Conservation (phyloP, 2,888 invertebrate species). For the Maniola hyperantus region DNA sequence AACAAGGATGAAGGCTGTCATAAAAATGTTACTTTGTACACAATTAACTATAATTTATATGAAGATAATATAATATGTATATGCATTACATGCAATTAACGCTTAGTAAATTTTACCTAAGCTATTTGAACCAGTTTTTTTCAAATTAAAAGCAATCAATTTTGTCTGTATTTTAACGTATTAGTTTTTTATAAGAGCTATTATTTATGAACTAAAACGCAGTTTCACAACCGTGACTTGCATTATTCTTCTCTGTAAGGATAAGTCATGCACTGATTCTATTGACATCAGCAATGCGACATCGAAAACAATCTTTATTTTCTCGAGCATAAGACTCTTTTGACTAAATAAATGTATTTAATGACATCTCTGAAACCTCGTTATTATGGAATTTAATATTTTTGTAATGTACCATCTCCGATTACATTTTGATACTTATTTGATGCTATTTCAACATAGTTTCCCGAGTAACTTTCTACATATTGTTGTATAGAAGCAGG, state of each 20-base stretch:
- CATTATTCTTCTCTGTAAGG: constrained; percentile 38
- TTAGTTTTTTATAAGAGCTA: neutral
- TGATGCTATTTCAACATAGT: neutral
- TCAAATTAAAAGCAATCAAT: too few species aligned
- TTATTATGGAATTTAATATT: constrained; percentile 3
- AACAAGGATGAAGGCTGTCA: too few species aligned
- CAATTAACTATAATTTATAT: too few species aligned
- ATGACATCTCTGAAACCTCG: constrained; percentile 12
- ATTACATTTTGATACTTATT: constrained; percentile 8
- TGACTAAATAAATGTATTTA: neutral
- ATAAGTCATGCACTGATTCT: constrained; percentile 56
- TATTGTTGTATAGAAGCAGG: too few species aligned
- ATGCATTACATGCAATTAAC: too few species aligned
- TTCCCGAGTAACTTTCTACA: neutral
- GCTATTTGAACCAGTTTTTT: too few species aligned
- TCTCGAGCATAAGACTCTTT: constrained; percentile 2
- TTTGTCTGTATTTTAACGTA: neutral
- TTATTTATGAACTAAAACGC: constrained; percentile 2
- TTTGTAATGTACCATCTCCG: neutral
- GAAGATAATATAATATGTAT: too few species aligned
- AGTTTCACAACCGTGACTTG: constrained; percentile 34
- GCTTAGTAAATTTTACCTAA: too few species aligned
- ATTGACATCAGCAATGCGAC: constrained; percentile 13
- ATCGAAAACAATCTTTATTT: constrained; percentile 14
- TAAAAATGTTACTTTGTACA: too few species aligned